A percentile compares a stretch with the other conserved stretches of the same genome.
phyloP scores from a whole-genome alignment of 2,888 invertebrate species.

The Acrocera orbiculus region DNA sequence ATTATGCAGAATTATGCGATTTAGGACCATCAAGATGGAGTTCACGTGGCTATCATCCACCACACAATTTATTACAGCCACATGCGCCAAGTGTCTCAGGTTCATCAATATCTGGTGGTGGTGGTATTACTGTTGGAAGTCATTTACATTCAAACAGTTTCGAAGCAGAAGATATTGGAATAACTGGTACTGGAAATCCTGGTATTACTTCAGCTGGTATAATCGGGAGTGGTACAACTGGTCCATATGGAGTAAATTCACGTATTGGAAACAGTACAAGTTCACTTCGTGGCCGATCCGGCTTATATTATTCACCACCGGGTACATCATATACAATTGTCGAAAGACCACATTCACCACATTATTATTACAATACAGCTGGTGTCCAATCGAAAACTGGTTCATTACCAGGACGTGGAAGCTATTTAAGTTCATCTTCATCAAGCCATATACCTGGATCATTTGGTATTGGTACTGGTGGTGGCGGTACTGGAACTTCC shows the following conservation, averaged over 20 bases:
- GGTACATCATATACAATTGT: constrained; percentile 80
- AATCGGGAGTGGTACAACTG: constrained; percentile 20
- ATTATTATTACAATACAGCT: constrained; percentile 36
- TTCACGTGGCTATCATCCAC: constrained; percentile 28
- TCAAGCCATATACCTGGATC: constrained; percentile 36
- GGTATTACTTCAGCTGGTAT: constrained; percentile 21
- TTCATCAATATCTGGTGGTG: constrained; percentile 14
- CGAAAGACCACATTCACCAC: constrained; percentile 55
- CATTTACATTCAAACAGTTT: constrained; percentile 27
- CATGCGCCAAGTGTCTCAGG: constrained; percentile 16
- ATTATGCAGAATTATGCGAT: constrained; percentile 34
- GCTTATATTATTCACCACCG: constrained; percentile 71
- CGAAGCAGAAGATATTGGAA: constrained; percentile 32
- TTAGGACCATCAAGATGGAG: constrained; percentile 33
- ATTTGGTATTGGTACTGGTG: constrained; percentile 24
- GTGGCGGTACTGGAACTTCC: constrained; percentile 20
- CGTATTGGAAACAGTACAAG: constrained; percentile 31
- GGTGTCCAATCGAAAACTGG: constrained; percentile 30
- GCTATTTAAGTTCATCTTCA: constrained; percentile 46
- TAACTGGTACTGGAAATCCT: no score
- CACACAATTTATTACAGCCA: constrained; percentile 18
- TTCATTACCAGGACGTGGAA: constrained; percentile 34
- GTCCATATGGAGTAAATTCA: constrained; percentile 21
- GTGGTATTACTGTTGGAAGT: constrained; percentile 6
- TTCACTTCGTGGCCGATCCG: constrained; percentile 39